Conservation (phyloP, 1,140 invertebrate species). For the Dendroctonus valens region DNA sequence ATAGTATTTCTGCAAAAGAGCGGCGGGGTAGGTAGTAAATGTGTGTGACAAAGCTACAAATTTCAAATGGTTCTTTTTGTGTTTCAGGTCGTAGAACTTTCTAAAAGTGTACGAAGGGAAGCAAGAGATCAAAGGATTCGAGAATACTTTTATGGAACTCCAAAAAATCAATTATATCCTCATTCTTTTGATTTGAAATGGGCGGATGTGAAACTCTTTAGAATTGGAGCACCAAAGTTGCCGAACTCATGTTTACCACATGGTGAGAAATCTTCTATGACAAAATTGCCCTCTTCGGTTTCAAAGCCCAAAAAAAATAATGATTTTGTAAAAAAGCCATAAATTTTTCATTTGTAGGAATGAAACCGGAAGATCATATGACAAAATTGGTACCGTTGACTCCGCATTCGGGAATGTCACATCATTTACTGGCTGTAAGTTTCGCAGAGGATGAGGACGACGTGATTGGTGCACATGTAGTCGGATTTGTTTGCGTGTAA, state of each 20-base stretch:
- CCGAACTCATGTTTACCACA: conserved; percentile 94
- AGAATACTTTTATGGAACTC: conserved; percentile 94
- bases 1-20: conserved; percentile 94
- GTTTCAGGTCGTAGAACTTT: conserved; percentile 80
- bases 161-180: conserved; percentile 80
- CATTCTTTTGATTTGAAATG: conserved; percentile 90
- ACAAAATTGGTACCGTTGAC: conserved; percentile 86
- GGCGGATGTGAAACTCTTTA: conserved; percentile 85
- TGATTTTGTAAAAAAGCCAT: not conserved
- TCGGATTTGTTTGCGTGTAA: conserved; percentile 93
- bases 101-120: conserved; percentile 68
- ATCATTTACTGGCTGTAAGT: conserved; percentile 86
- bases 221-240: conserved; percentile 90
- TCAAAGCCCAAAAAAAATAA: too few relatives aligned
- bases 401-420: conserved; percentile 72
- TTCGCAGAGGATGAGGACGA: conserved; percentile 75
- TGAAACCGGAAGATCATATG: conserved; percentile 89
- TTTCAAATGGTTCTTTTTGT: too few relatives aligned
- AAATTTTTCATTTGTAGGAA: conserved; percentile 47
- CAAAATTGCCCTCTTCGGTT: not conserved
- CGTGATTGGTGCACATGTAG: conserved; percentile 83
- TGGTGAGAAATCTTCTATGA: conserved; percentile 53
- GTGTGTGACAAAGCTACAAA: not conserved
- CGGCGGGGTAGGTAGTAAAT: conserved; percentile 74
- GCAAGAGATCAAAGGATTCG: conserved; percentile 76